Evolutionary conservation across 2,113 vertebrate genomes (phyloP), one percentile per base, ranked within the genome.

Genomic region (Aviceda subcristata): DNA sequence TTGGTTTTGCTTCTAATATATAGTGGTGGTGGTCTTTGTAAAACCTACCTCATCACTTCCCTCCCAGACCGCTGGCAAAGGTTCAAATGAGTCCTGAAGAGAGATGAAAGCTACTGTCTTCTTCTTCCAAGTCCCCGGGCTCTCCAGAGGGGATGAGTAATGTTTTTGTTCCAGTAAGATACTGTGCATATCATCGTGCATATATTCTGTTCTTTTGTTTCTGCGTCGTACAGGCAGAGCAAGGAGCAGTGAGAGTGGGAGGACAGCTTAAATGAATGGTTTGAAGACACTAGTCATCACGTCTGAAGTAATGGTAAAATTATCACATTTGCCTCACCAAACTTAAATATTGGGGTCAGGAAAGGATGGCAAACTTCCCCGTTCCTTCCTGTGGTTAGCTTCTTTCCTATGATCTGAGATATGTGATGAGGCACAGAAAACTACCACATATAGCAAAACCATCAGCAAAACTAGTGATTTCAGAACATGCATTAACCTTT

Each of bases 231-330:
- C 60, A 76, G 60, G 72, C 76, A 94, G 75, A 90, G 66, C 76
- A 96, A 90, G 69, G 81, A 95, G 82, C 85, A 74, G 45, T 51
- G 59, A 88, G 95, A 95, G 96, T 96, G 87, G 95, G 97, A 96
- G 94, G 97, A 97, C 95, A 93, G 81, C 71, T 77, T 89, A 96
- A 97, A 97, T 96, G 36, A 95, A 91, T 86, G 91, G 92, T 84
- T 95, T 95, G 76, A 69, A 96, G 79, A 93, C 55, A 72, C 79
- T 67, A 96, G 85, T 90, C 76, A 64, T 95, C 75, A 50, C 0
- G 21, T 86, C 90, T 91, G 67, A 95, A 96, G 45, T 67, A 92
- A 85, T 51, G 77, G 62, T 68, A 62, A 95, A 96, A 95, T 67
- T 74, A 95, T 48, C 66, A 36, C 57, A 87, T 95, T 92, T 96